Conservation (phyloP, 2,113 vertebrate genomes). For the Rhagologus leucostigma region DNA sequence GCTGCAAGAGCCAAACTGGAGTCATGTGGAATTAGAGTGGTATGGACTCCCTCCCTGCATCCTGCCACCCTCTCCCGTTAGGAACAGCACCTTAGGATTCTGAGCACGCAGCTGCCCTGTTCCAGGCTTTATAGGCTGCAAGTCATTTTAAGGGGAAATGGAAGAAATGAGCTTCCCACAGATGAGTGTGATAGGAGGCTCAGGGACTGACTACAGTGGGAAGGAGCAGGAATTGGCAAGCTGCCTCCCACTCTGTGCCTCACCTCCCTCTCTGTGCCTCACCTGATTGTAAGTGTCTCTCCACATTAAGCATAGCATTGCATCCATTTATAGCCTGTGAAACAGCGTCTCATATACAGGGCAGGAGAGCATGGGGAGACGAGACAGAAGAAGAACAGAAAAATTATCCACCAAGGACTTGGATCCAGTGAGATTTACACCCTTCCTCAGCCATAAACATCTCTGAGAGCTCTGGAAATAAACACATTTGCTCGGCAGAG, state of each 20-base stretch:
- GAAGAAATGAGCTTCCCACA: conserved; percentile 22
- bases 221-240: not conserved
- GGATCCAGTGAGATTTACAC: conserved; percentile 15
- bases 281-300: not conserved
- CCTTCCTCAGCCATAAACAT: not conserved
- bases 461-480: not conserved
- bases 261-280: not conserved
- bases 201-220: not conserved
- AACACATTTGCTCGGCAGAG: not conserved
- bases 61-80: not conserved
- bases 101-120: conserved; percentile 10
- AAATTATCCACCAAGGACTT: conserved; percentile 2
- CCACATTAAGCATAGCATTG: not conserved
- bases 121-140: conserved; percentile 31
- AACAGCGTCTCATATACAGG: not conserved
- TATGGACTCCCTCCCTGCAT: not conserved
- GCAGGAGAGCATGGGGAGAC: not conserved
- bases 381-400: not conserved
- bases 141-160: conserved; percentile 33
- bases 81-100: not conserved
- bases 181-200: not conserved
- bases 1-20: not conserved
- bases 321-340: not conserved
- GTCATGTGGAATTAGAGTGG: not conserved
- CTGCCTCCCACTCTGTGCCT: not conserved